Evolutionary conservation across 1,140 invertebrate genomes (phyloP).

Genomic region (Habropoda laboriosa): DNA sequence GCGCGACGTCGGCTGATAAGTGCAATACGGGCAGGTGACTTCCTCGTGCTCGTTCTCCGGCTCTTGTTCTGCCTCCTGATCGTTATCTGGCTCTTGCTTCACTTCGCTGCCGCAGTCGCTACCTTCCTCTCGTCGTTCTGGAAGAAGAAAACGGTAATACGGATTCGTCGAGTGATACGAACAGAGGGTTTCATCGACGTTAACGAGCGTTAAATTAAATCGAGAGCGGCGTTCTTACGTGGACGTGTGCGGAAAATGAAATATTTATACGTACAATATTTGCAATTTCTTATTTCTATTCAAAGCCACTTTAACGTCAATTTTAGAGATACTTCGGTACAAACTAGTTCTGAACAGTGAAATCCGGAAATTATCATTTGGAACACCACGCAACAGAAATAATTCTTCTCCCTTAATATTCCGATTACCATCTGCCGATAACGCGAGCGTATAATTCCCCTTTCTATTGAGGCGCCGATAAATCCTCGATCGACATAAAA

Average conservation of each 20-base stretch:
- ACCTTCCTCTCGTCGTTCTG: slow-evolving; percentile 84
- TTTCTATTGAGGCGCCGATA: slow-evolving; percentile 33
- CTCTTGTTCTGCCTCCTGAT: slow-evolving; percentile 83
- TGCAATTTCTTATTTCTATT: no score
- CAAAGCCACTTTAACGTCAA: no score
- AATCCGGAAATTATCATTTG: not conserved
- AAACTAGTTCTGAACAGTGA: not conserved
- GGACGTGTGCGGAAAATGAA: no score
- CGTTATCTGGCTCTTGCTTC: slow-evolving; percentile 85
- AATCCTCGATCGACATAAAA: slow-evolving; percentile 46
- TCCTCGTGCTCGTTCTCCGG: slow-evolving; percentile 75
- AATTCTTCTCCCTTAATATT: slow-evolving; percentile 1
- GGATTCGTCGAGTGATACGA: not conserved
- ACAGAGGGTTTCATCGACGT: no score
- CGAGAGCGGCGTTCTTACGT: no score
- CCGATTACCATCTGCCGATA: slow-evolving; percentile 24
- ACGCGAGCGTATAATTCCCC: slow-evolving; percentile 31
- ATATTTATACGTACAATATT: not conserved
- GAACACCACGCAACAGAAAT: not conserved
- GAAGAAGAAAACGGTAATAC: slow-evolving; percentile 53
- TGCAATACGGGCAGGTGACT: slow-evolving; percentile 77
- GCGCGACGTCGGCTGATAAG: slow-evolving; percentile 76
- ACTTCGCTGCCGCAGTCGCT: slow-evolving; percentile 81
- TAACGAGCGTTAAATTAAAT: no score
- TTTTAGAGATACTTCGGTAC: not conserved